Conservation (phyloP, 1,140 invertebrate species). For the Meloidogyne chitwoodi region DNA sequence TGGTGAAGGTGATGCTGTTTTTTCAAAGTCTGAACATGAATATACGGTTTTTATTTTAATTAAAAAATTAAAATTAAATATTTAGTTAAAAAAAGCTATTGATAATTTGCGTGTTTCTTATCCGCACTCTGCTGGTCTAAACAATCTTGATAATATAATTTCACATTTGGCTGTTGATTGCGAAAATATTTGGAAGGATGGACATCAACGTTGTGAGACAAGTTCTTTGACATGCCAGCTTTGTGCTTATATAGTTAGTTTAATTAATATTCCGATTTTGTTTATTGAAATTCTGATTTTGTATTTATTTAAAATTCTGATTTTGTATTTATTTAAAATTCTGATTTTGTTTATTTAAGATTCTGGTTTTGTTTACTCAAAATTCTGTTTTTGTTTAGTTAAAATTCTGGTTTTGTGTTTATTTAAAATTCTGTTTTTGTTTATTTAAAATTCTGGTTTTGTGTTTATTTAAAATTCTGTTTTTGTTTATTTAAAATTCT, state of each 20-base stretch:
- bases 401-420: neutral
- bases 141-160: neutral
- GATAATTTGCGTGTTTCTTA: conserved; percentile 1
- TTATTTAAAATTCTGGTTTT: conserved; percentile 8
- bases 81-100: conserved; percentile 19
- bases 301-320: neutral
- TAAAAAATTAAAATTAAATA: neutral
- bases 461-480: neutral
- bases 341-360: too few species aligned
- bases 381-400: too few species aligned
- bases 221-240: conserved; percentile 17
- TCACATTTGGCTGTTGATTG: conserved; percentile 1
- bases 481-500: neutral
- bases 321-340: neutral
- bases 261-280: neutral
- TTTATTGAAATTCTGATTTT: conserved; percentile 10
- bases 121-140: neutral
- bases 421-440: neutral
- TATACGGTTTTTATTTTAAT: conserved; percentile 1
- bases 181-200: conserved; percentile 24
- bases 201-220: conserved; percentile 26
- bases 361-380: neutral
- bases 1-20: neutral
- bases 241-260: conserved; percentile 6
- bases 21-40: conserved; percentile 18